Evolutionary conservation across 2,797 vertebrate genomes (phyloP).

Genomic region (Yasuhikotakia modesta): DNA sequence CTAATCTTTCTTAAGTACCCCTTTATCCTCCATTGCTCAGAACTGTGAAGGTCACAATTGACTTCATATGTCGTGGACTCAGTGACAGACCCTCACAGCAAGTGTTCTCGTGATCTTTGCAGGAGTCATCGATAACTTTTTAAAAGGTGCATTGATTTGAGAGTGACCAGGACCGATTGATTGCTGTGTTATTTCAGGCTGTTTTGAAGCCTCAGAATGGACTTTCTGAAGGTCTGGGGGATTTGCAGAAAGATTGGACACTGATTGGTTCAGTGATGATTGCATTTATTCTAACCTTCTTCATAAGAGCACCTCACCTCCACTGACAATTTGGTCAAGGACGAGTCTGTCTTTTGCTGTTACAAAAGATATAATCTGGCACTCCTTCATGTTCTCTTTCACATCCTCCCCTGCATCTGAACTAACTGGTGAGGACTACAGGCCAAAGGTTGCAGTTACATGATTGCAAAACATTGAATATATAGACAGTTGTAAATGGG

Average conservation of each 20-base stretch:
- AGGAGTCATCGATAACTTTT: slow-evolving; percentile 55
- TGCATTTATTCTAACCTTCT: neutral
- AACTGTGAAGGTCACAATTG: slow-evolving; percentile 55
- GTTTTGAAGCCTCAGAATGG: slow-evolving; percentile 31
- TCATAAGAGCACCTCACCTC: slow-evolving; percentile 2
- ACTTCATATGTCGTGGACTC: slow-evolving; percentile 17
- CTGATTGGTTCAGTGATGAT: slow-evolving; percentile 8
- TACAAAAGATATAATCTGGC: slow-evolving; percentile 9
- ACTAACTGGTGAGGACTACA: slow-evolving; percentile 22
- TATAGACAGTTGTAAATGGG: slow-evolving; percentile 1
- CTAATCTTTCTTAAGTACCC: slow-evolving; percentile 32
- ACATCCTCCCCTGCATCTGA: neutral
- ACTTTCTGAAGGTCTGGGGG: slow-evolving; percentile 21
- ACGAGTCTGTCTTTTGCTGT: slow-evolving; percentile 22
- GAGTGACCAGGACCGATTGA: slow-evolving; percentile 52
- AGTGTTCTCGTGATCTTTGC: slow-evolving; percentile 27
- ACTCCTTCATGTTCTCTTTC: neutral
- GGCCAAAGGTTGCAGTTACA: slow-evolving; percentile 18
- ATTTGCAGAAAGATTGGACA: slow-evolving; percentile 34
- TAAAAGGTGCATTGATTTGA: slow-evolving; percentile 54
- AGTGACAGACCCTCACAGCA: neutral
- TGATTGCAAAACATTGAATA: neutral
- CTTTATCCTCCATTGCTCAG: slow-evolving; percentile 39
- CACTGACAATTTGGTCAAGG: slow-evolving; percentile 32
- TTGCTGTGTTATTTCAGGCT: slow-evolving; percentile 47